A percentile compares a stretch with the other conserved stretches of the same genome.
These are phyloP conservation scores for Zaprionus gabonicus DNA, from an alignment of 1,140 invertebrate genomes.

Conservation along the genomic window DNA sequence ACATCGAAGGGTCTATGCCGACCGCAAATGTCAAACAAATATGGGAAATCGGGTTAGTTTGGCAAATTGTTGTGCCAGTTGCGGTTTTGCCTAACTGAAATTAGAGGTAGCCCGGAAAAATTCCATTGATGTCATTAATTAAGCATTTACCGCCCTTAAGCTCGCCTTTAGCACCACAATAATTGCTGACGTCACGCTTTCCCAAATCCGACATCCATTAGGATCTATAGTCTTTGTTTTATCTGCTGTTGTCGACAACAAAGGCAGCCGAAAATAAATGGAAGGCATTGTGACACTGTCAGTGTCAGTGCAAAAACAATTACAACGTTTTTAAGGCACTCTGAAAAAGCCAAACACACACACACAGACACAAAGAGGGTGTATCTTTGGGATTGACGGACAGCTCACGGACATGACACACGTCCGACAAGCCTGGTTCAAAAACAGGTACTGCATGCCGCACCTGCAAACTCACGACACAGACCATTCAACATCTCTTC, in stretches of 20 bases:
- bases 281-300: constrained; percentile 48
- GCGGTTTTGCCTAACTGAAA: constrained; percentile 22
- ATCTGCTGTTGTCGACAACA: constrained; percentile 23
- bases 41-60: constrained; percentile 12
- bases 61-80: constrained; percentile 18
- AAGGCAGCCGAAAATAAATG: constrained; percentile 56
- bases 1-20: background rate
- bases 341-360: background rate
- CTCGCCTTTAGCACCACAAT: background rate
- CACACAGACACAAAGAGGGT: background rate
- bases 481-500: background rate
- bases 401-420: constrained; percentile 5
- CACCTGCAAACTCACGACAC: constrained; percentile 10
- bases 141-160: constrained; percentile 27
- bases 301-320: constrained; percentile 64
- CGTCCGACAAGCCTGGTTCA: constrained; percentile 14
- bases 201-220: constrained; percentile 31
- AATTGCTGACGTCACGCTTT: background rate
- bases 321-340: constrained; percentile 44
- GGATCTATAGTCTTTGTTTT: constrained; percentile 25
- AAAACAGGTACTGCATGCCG: constrained; percentile 14
- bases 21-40: constrained; percentile 44
- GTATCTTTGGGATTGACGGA: constrained; percentile 14
- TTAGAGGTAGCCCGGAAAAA: constrained; percentile 14
- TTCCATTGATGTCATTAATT: constrained; percentile 32